These are phyloP conservation scores for Diarsia rubi DNA, from an alignment of 2,888 invertebrate species.

Conservation along the genomic window DNA sequence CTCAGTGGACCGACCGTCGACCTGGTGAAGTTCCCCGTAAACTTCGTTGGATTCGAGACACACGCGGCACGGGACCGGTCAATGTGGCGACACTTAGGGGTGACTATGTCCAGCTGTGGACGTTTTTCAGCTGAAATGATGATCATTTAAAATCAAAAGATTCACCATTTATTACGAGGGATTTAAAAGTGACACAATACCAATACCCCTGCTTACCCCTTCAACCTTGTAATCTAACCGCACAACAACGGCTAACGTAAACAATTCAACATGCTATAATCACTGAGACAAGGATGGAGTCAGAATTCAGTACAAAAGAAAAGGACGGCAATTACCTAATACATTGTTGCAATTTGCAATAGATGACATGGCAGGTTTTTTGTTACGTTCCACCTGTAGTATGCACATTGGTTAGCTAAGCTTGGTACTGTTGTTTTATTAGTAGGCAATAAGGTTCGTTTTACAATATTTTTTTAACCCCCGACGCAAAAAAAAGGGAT, in stretches of 20 bases:
- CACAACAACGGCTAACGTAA: conserved; percentile 13
- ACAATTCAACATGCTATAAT: conserved; percentile 38
- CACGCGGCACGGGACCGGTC: too few species aligned
- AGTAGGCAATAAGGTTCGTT: neutral
- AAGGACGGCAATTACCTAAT: conserved; percentile 1
- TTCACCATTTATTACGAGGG: too few species aligned
- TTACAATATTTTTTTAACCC: neutral
- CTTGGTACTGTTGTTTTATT: neutral
- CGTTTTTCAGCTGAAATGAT: too few species aligned
- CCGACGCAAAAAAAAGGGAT: too few species aligned
- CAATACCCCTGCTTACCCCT: neutral
- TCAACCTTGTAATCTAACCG: conserved; percentile 6
- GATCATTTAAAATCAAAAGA: too few species aligned
- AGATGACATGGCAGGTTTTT: conserved; percentile 46
- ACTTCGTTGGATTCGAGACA: too few species aligned
- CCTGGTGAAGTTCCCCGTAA: too few species aligned
- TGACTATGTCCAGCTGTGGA: too few species aligned
- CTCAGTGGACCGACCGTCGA: too few species aligned
- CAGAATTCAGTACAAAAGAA: conserved; percentile 3
- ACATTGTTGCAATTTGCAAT: conserved; percentile 32
- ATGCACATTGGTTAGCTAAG: conserved; percentile 9
- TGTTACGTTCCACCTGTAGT: conserved; percentile 38
- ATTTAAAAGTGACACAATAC: neutral
- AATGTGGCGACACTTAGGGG: too few species aligned
- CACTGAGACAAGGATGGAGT: conserved; percentile 14